Conservation (phyloP, 2,888 invertebrate genomes). For the Papilio gigon region DNA sequence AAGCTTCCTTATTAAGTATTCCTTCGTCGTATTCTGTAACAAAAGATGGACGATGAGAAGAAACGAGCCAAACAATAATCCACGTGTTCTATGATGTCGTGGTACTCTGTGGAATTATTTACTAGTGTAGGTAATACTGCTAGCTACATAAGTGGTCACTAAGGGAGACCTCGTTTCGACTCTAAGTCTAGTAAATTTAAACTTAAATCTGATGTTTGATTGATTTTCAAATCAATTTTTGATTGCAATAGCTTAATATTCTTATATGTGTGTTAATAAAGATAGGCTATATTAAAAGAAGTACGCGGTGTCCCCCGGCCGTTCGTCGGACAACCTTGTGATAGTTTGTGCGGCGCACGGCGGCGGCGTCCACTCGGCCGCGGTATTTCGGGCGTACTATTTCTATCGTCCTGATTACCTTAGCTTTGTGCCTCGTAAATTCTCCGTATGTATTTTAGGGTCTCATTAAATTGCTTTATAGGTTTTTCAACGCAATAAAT, state of each 20-base stretch:
- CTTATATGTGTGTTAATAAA: no score
- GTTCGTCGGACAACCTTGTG: constrained; percentile 33
- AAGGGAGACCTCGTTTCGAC: no score
- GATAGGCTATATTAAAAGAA: neutral
- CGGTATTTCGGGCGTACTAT: constrained; percentile 33
- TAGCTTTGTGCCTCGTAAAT: constrained; percentile 34
- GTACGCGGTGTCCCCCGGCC: constrained; percentile 1
- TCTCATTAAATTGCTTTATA: constrained; percentile 36
- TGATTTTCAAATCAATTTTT: neutral
- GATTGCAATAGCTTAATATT: no score
- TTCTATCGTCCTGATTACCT: constrained; percentile 33
- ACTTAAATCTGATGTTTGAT: neutral
- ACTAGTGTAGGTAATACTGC: no score
- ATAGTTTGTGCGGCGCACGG: constrained; percentile 19
- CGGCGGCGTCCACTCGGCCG: constrained; percentile 27
- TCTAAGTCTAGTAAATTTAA: no score
- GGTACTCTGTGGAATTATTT: no score
- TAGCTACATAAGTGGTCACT: no score
- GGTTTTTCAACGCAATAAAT: constrained; percentile 31
- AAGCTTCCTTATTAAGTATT: neutral
- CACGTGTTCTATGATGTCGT: neutral
- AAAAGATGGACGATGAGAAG: neutral
- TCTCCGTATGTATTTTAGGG: constrained; percentile 32
- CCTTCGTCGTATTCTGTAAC: no score
- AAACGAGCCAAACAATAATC: neutral